These are phyloP conservation scores for Aviceda subcristata DNA, from an alignment of 2,113 vertebrate genomes.

Conservation along the genomic window DNA sequence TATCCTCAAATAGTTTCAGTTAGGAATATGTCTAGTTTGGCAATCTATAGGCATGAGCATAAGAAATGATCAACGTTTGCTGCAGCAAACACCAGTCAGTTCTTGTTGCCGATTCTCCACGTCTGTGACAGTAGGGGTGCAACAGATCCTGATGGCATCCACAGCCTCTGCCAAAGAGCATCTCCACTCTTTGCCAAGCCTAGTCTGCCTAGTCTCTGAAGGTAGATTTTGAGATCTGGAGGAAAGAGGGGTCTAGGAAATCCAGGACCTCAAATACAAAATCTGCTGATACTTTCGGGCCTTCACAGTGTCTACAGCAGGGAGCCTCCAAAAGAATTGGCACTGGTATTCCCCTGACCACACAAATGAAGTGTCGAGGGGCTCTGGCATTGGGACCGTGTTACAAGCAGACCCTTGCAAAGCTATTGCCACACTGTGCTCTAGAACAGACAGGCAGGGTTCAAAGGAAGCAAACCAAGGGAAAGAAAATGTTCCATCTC, in stretches of 20 bases:
- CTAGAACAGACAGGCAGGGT: background rate
- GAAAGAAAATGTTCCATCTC: background rate
- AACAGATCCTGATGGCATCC: background rate
- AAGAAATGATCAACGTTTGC: fast-evolving
- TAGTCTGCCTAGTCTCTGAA: background rate
- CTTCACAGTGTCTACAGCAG: background rate
- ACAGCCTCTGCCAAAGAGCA: background rate
- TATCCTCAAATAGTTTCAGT: background rate
- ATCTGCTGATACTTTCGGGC: background rate
- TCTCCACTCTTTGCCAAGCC: background rate
- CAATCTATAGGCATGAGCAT: background rate
- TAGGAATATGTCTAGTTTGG: background rate
- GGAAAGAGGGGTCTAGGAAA: background rate
- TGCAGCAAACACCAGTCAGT: background rate
- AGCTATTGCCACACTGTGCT: background rate
- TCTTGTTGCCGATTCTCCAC: background rate
- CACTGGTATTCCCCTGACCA: background rate
- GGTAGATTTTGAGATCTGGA: background rate
- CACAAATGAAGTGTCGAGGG: fast-evolving
- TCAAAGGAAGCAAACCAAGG: background rate
- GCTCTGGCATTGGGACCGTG: background rate
- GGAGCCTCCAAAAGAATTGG: background rate
- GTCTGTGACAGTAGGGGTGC: background rate
- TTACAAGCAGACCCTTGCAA: background rate
- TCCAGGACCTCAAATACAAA: background rate